A percentile compares a stretch with the other conserved stretches of the same genome.
Evolutionary conservation across 2,113 vertebrate species (phyloP).

Genomic region (Oryzias melastigma): DNA sequence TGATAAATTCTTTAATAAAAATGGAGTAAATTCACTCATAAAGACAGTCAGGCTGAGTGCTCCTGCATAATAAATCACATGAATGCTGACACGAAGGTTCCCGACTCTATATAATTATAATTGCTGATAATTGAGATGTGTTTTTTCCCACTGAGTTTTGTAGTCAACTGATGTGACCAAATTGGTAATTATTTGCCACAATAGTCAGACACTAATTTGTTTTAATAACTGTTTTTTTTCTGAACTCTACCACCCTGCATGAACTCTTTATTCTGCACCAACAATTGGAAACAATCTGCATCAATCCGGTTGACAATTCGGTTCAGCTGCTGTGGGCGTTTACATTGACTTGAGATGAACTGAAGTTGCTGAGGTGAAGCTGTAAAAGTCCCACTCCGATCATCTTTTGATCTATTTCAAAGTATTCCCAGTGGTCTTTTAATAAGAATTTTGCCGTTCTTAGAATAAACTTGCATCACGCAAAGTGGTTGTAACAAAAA

Average conservation of each 20-base stretch:
- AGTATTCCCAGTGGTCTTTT: no score
- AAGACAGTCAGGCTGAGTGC: constrained; percentile 17
- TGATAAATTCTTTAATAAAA: constrained; percentile 7
- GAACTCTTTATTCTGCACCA: neutral
- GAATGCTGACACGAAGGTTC: constrained; percentile 2
- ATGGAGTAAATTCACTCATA: constrained; percentile 21
- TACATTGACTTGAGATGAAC: neutral
- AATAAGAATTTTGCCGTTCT: no score
- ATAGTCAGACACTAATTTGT: constrained; percentile 48
- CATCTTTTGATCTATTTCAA: no score
- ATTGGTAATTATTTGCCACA: constrained; percentile 57
- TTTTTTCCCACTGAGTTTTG: constrained; percentile 51
- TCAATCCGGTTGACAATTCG: no score
- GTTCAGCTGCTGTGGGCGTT: neutral
- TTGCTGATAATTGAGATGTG: constrained; percentile 65
- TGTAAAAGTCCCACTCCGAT: no score
- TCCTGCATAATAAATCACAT: neutral
- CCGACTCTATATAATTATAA: constrained; percentile 49
- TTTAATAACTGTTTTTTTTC: constrained; percentile 54
- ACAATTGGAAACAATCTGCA: neutral
- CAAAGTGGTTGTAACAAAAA: no score
- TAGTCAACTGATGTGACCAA: constrained; percentile 31
- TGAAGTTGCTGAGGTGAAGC: neutral
- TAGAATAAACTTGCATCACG: no score
- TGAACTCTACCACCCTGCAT: neutral